phyloP scores from a whole-genome alignment of 2,113 vertebrate species.

The Hylia prasina region DNA sequence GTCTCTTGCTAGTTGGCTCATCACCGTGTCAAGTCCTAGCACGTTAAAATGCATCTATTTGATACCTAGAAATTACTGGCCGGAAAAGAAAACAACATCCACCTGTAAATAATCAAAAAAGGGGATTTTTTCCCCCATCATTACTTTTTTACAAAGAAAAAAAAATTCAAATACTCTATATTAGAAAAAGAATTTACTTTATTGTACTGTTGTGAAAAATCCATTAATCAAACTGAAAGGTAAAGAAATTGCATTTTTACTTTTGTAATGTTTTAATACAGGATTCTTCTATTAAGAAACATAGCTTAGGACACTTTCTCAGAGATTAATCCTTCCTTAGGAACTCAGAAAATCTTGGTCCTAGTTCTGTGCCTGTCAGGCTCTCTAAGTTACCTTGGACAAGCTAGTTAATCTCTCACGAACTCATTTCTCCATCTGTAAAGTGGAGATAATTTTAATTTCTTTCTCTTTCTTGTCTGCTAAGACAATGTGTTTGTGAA shows the following conservation, averaged over 20 bases:
- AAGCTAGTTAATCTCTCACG: background rate
- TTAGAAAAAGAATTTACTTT: slow-evolving; percentile 34
- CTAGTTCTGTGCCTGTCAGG: background rate
- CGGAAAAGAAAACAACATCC: background rate
- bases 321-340: background rate
- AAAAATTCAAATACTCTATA: background rate
- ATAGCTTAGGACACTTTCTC: background rate
- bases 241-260: slow-evolving; percentile 63
- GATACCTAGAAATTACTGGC: background rate
- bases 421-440: slow-evolving; percentile 2
- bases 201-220: slow-evolving; percentile 28
- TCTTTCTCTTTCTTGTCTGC: background rate
- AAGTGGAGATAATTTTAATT: background rate
- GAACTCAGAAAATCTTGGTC: background rate
- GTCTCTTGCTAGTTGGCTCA: slow-evolving; percentile 4
- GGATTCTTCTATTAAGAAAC: slow-evolving; percentile 54
- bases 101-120: slow-evolving; percentile 11
- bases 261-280: slow-evolving; percentile 53
- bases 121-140: background rate
- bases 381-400: slow-evolving; percentile 22
- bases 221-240: slow-evolving; percentile 64
- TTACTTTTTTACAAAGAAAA: background rate
- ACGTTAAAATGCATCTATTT: background rate
- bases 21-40: background rate
- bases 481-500: background rate